A percentile compares a stretch with the other conserved stretches of the same genome.
phyloP scores from a whole-genome alignment of 2,113 vertebrate species.

The Paratilapia polleni region DNA sequence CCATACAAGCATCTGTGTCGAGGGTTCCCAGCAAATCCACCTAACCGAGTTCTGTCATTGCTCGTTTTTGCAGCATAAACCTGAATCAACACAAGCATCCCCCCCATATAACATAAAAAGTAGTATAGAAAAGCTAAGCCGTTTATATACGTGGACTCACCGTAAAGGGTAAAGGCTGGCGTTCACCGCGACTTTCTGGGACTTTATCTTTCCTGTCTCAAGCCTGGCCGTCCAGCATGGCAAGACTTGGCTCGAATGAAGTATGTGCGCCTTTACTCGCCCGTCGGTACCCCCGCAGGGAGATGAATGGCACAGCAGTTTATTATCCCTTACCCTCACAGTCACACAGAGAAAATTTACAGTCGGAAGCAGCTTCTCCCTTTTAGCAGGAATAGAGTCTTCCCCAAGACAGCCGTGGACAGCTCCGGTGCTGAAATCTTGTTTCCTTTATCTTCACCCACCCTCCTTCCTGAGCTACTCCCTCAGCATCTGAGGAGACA shows the following conservation, averaged over 20 bases:
- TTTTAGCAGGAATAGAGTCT: constrained; percentile 15
- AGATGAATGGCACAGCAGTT: constrained; percentile 41
- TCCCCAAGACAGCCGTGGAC: constrained; percentile 57
- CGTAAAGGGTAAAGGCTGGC: constrained; percentile 38
- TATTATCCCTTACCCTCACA: constrained; percentile 42
- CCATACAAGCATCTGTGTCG: constrained; percentile 31
- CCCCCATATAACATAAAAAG: no score
- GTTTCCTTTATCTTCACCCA: not conserved
- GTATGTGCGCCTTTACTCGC: constrained; percentile 19
- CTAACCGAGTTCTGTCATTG: not conserved
- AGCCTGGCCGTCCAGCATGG: constrained; percentile 76
- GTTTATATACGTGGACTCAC: constrained; percentile 53
- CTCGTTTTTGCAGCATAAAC: not conserved
- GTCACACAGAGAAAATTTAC: constrained; percentile 37
- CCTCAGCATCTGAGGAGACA: constrained; percentile 44
- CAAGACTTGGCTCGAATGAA: constrained; percentile 63
- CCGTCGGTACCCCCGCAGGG: not conserved
- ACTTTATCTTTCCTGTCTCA: constrained; percentile 68
- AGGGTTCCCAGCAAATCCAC: constrained; percentile 13
- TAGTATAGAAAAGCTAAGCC: not conserved
- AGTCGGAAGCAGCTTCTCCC: constrained; percentile 19
- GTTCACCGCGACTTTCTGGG: constrained; percentile 43
- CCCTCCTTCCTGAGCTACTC: constrained; percentile 34
- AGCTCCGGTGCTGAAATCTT: constrained; percentile 82
- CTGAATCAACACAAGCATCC: not conserved